These are phyloP conservation scores for Melanostigma gelatinosum DNA, from an alignment of 2,113 vertebrate genomes.

Conservation along the genomic window DNA sequence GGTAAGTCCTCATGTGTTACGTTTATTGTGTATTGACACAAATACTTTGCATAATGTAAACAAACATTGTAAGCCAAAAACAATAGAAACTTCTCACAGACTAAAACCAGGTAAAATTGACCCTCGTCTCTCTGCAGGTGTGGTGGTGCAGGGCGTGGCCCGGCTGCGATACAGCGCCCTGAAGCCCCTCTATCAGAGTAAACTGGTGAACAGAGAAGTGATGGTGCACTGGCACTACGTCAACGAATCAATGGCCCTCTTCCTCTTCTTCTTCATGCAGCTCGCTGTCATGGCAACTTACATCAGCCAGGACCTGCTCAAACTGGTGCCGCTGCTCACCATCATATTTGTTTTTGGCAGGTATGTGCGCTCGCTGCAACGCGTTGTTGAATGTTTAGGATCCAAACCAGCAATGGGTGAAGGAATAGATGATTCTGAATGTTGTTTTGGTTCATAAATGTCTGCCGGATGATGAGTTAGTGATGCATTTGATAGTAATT, in stretches of 20 bases:
- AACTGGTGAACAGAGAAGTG: constrained; percentile 76
- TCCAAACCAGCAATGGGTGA: neutral
- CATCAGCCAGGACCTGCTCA: constrained; percentile 87
- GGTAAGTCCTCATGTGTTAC: constrained; percentile 80
- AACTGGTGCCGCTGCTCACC: constrained; percentile 91
- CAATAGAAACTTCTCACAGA: neutral
- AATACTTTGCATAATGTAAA: neutral
- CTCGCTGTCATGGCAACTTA: constrained; percentile 90
- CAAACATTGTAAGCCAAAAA: neutral
- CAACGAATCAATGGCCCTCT: constrained; percentile 87
- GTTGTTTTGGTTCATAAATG: neutral
- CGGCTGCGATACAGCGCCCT: constrained; percentile 80
- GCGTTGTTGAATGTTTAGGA: neutral
- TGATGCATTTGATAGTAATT: neutral
- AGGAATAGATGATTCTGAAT: neutral
- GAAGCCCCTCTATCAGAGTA: constrained; percentile 80
- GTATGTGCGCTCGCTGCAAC: constrained; percentile 66
- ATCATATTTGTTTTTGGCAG: constrained; percentile 89
- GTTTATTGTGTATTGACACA: neutral
- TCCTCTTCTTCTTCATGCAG: constrained; percentile 93
- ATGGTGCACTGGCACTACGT: constrained; percentile 86
- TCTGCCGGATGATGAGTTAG: neutral
- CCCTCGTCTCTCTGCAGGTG: constrained; percentile 71
- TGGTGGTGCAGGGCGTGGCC: constrained; percentile 87
- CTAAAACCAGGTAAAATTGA: neutral